Percentiles rank a stretch among this genome's conserved stretches.
These are phyloP conservation scores for Drosophila arawakana DNA, from an alignment of 1,140 invertebrate species.

Conservation along the genomic window DNA sequence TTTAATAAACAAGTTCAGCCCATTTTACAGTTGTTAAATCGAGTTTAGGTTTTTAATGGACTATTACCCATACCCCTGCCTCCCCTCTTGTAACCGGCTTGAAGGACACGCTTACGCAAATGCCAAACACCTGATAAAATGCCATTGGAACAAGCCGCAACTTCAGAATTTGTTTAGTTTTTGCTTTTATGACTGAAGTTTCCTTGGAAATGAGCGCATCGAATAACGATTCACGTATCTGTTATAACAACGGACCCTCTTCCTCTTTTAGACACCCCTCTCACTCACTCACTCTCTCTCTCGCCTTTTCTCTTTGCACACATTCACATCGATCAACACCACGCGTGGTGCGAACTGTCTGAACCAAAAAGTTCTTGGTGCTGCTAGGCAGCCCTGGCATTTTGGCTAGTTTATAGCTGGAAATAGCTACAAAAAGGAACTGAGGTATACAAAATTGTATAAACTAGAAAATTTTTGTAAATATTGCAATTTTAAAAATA, in stretches of 20 bases:
- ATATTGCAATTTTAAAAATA: too few species aligned
- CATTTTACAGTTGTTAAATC: constrained; percentile 33
- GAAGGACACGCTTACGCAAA: constrained; percentile 43
- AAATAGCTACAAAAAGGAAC: too few species aligned
- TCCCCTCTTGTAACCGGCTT: neutral
- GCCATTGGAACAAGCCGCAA: constrained; percentile 1
- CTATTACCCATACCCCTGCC: neutral
- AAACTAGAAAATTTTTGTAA: too few species aligned
- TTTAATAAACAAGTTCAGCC: constrained; percentile 38
- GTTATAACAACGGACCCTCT: constrained; percentile 49
- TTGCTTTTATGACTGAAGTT: constrained; percentile 70
- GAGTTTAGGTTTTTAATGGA: neutral
- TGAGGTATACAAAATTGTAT: too few species aligned
- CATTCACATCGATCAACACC: constrained; percentile 39
- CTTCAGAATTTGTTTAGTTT: constrained; percentile 41
- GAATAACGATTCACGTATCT: constrained; percentile 54
- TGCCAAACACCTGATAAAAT: constrained; percentile 57
- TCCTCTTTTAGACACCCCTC: neutral
- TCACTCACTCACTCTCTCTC: neutral
- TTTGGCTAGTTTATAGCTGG: too few species aligned
- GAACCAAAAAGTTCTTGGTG: constrained; percentile 13
- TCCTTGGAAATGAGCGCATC: constrained; percentile 72
- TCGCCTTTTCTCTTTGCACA: neutral
- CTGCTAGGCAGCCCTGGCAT: neutral
- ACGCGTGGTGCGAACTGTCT: constrained; percentile 49